Percentiles rank a stretch among this genome's conserved stretches.
These are phyloP conservation scores for Actinernus sp. DNA, from an alignment of 92 coral and sea anemone genomes.

Conservation along the genomic window DNA sequence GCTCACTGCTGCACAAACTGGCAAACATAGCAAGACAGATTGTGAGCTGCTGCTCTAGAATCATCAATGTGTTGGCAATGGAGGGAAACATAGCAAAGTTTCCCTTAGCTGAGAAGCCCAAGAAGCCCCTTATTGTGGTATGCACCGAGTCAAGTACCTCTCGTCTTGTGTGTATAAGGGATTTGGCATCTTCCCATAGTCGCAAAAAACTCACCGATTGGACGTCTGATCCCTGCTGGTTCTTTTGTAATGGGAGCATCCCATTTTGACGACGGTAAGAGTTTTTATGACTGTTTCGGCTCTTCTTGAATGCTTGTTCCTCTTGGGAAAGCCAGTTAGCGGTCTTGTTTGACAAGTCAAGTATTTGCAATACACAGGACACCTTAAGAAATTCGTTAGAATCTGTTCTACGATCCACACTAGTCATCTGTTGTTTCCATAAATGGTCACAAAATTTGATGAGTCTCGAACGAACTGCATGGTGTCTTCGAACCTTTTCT, in stretches of 20 bases:
- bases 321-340: slow-evolving; percentile 52
- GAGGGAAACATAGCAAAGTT: too few relatives aligned
- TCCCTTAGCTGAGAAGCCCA: slow-evolving; percentile 64
- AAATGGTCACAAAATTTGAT: slow-evolving; percentile 32
- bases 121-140: slow-evolving; percentile 60
- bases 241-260: slow-evolving; percentile 19
- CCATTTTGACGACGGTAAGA: slow-evolving; percentile 35
- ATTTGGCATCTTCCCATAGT: slow-evolving; percentile 76
- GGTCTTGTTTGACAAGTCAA: slow-evolving; percentile 25
- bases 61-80: slow-evolving; percentile 72
- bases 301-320: slow-evolving; percentile 49
- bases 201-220: too few relatives aligned
- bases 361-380: slow-evolving; percentile 67
- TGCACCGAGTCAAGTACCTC: slow-evolving; percentile 65
- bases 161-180: slow-evolving; percentile 37
- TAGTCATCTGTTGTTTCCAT: slow-evolving; percentile 50
- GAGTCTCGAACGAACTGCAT: slow-evolving; percentile 52
- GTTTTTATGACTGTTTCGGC: background rate
- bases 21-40: slow-evolving; percentile 71
- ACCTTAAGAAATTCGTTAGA: slow-evolving; percentile 68
- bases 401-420: slow-evolving; percentile 36
- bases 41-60: slow-evolving; percentile 80
- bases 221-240: slow-evolving; percentile 30
- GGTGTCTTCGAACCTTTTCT: slow-evolving; percentile 6
- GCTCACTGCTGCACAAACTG: too few relatives aligned